Percentiles rank a stretch among this genome's conserved stretches.
Conservation (phyloP, 2,797 vertebrate species). For the Hippopotamyrus pictus region DNA sequence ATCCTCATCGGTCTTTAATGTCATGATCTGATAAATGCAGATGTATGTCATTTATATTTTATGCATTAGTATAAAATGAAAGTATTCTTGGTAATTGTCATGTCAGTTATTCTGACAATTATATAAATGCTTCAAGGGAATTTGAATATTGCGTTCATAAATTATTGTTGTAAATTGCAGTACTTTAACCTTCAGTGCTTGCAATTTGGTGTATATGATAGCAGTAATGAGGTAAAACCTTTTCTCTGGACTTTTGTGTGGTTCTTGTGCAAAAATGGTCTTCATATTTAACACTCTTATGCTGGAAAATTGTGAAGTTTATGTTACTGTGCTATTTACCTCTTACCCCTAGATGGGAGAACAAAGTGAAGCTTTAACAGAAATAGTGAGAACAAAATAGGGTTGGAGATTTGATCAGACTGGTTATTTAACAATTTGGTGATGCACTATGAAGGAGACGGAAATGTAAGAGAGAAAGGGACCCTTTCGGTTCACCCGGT, state of each 20-base stretch:
- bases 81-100: background rate
- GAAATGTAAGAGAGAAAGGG: background rate
- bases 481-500: background rate
- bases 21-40: background rate
- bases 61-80: background rate
- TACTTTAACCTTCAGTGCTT: background rate
- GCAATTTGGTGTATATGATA: background rate
- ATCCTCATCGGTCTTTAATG: background rate
- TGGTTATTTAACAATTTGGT: background rate
- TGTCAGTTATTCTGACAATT: background rate
- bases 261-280: background rate
- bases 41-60: background rate
- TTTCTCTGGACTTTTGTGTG: background rate
- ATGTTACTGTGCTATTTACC: background rate
- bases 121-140: background rate
- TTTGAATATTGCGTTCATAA: background rate
- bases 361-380: background rate
- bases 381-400: background rate
- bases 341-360: background rate
- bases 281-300: background rate
- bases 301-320: background rate
- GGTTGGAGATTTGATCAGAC: background rate
- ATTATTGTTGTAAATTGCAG: background rate
- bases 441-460: background rate
- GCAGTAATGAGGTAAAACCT: background rate